Evolutionary conservation across 1,140 invertebrate genomes (phyloP).

Genomic region (Trichonephila inaurata): DNA sequence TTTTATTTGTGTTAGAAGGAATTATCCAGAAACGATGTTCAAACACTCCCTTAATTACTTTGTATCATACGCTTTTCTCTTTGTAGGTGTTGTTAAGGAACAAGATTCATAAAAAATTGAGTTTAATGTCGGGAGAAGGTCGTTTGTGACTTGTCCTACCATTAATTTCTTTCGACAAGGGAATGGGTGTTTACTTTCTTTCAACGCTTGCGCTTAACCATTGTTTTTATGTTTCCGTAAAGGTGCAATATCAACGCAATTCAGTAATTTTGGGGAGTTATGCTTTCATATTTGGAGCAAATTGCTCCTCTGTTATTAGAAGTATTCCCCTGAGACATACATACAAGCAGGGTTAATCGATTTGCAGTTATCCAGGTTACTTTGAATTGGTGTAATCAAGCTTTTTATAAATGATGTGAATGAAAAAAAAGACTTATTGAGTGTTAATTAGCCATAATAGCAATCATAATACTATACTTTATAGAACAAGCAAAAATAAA

Average conservation of each 20-base stretch:
- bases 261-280: background rate
- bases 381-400: background rate
- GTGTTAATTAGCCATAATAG: too few species aligned
- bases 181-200: conserved; percentile 22
- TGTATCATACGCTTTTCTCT: background rate
- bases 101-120: conserved; percentile 20
- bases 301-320: background rate
- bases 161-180: conserved; percentile 18
- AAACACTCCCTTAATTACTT: conserved; percentile 48
- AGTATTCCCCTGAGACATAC: background rate
- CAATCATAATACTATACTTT: too few species aligned
- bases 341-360: background rate
- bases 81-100: background rate
- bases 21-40: conserved; percentile 35
- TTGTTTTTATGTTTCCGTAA: background rate
- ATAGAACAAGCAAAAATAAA: too few species aligned
- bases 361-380: background rate
- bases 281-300: background rate
- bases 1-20: background rate
- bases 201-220: background rate
- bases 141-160: background rate
- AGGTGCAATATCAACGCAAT: conserved; percentile 1
- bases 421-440: background rate
- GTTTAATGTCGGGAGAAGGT: conserved; percentile 16
- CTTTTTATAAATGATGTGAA: background rate